phyloP scores from a whole-genome alignment of 2,888 invertebrate genomes.

The Chymomyza fuscimana region DNA sequence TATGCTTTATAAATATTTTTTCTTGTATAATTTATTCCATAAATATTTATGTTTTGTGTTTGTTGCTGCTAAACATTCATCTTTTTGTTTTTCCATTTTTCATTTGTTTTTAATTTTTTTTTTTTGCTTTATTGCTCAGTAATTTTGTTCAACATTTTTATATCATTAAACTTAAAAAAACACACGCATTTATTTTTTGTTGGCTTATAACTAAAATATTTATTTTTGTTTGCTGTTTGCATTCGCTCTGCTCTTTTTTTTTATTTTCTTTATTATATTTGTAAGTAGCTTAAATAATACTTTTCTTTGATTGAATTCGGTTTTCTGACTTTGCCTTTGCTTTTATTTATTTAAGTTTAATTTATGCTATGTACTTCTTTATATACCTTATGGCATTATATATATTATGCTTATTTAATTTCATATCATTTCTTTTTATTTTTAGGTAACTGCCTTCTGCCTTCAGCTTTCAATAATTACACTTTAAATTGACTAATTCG shows the following conservation, averaged over 20 bases:
- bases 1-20: conserved; percentile 28
- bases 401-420: background rate
- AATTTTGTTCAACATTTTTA: conserved; percentile 6
- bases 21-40: conserved; percentile 20
- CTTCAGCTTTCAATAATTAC: conserved; percentile 53
- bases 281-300: conserved; percentile 73
- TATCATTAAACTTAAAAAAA: conserved; percentile 22
- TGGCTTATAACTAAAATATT: conserved; percentile 29
- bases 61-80: background rate
- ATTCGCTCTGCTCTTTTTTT: conserved; percentile 24
- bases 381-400: background rate
- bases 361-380: conserved; percentile 43
- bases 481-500: conserved; percentile 71
- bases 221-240: conserved; percentile 35
- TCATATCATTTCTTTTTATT: conserved; percentile 27
- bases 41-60: conserved; percentile 6
- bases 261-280: conserved; percentile 40
- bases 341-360: conserved; percentile 29
- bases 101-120: conserved; percentile 1
- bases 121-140: background rate
- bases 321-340: conserved; percentile 63
- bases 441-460: conserved; percentile 56
- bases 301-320: conserved; percentile 77
- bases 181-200: conserved; percentile 23
- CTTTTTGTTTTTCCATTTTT: background rate